phyloP scores from a whole-genome alignment of 92 coral and sea anemone genomes.

The Epizoanthus fatuus region DNA sequence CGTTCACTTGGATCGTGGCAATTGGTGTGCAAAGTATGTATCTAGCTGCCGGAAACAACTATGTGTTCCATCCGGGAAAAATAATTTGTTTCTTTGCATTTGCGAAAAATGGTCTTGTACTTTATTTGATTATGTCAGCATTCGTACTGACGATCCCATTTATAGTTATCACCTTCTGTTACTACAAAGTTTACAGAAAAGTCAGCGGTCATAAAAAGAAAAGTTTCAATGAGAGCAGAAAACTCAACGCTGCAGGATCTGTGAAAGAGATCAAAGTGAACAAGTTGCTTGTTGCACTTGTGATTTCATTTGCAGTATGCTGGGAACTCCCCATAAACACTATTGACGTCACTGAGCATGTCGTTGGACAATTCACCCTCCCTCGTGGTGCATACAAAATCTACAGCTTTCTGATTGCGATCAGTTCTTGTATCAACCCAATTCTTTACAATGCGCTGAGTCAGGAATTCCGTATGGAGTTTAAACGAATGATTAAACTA shows the following conservation, averaged over 20 bases:
- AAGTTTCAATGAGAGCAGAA: not conserved
- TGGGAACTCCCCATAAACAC: not conserved
- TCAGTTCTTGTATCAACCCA: conserved; percentile 1
- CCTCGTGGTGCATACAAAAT: not conserved
- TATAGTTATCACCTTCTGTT: not conserved
- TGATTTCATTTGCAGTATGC: conserved; percentile 1
- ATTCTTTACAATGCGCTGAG: too few relatives aligned
- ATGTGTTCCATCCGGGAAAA: not conserved
- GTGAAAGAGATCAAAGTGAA: conserved; percentile 7
- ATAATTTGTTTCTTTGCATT: not conserved
- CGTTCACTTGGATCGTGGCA: not conserved
- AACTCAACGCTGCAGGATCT: not conserved
- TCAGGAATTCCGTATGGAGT: too few relatives aligned
- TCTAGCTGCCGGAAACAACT: not conserved
- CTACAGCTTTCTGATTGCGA: not conserved
- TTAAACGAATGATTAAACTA: too few relatives aligned
- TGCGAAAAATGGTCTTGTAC: not conserved
- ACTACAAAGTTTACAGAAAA: not conserved
- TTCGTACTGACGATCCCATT: not conserved
- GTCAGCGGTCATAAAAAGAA: not conserved
- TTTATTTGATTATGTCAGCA: not conserved
- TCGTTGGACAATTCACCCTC: not conserved
- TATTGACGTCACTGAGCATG: not conserved
- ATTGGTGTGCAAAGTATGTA: not conserved
- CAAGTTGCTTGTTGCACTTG: not conserved